These are phyloP conservation scores for Leptinotarsa peninsularis DNA, from an alignment of 2,888 invertebrate genomes.

Conservation along the genomic window DNA sequence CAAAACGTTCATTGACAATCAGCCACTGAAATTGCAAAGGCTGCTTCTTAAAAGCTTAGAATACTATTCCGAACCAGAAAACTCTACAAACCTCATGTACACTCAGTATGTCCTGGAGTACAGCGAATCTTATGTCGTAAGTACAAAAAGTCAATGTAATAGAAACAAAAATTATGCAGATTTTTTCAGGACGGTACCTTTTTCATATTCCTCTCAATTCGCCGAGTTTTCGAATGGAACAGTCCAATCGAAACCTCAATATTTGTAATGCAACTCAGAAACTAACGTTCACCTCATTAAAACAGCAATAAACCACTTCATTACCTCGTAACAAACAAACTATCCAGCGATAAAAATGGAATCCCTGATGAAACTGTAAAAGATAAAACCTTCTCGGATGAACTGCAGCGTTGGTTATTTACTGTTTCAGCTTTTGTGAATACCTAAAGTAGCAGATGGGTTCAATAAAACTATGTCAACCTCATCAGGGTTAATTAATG, in stretches of 20 bases:
- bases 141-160: too few relatives aligned
- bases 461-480: conserved; percentile 10
- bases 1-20: too few relatives aligned
- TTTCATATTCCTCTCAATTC: too few relatives aligned
- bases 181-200: too few relatives aligned
- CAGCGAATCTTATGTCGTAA: too few relatives aligned
- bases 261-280: background rate
- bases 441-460: conserved; percentile 10
- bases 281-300: background rate
- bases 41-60: too few relatives aligned
- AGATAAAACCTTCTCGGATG: background rate
- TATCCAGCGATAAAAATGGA: background rate
- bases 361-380: background rate
- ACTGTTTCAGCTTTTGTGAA: background rate
- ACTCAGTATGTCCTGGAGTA: too few relatives aligned
- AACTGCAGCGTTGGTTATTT: background rate
- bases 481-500: conserved; percentile 13
- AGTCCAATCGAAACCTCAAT: background rate
- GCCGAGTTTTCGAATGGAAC: too few relatives aligned
- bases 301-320: background rate
- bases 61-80: too few relatives aligned
- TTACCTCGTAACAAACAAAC: background rate
- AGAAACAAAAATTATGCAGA: too few relatives aligned
- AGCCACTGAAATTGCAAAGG: too few relatives aligned
- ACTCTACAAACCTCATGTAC: too few relatives aligned